Evolutionary conservation across 2,797 vertebrate genomes (phyloP), one percentile per base, ranked within the genome.

Genomic region (Argya squamiceps): DNA sequence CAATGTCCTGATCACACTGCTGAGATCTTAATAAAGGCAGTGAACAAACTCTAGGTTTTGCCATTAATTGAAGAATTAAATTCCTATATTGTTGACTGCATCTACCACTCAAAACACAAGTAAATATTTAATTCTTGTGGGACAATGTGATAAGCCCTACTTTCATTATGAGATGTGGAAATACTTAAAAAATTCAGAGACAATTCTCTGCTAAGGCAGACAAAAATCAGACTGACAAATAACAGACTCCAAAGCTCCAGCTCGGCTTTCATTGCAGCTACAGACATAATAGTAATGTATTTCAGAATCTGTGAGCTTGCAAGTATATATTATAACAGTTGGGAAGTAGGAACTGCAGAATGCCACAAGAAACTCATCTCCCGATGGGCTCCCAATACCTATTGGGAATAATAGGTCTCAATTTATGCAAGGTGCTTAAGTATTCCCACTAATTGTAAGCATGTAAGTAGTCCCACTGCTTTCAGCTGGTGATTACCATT

Each of bases 401-500:
- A 65, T 22, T 39, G 32, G 79, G 77, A 87, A 52, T 79, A 91
- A 71, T 34, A 68, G 71, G 37, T 91, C 68, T 89, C 50, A 58
- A 70, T 86, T 94, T 78, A 85, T 82, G 60, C 68, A 87, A 58
- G 74, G 26, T 96, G 41, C 68, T 92, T 85, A 89, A 70, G 44
- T 24, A 39, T 88, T 81, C 37, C 9, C 77, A 23, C 46, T 91
- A 84, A 92, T 64, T 80, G 64, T 88, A 68, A 85, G 71, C 37
- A 37, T 70, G 19, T 6, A 64, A 74, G 86, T 63, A 82, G 82
- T 70, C 67, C 68, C 75, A 67, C 44, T 5, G 6, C n/a, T 92
- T 92, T 94, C 67, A 93, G 74, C 46, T 89, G n/a, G 53, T 89
- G 81, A 84, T 96, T 92, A 83, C 62, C 68, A 36, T 91, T 92